Conservation (phyloP, 2,797 vertebrate species). For the Apogon talboti region DNA sequence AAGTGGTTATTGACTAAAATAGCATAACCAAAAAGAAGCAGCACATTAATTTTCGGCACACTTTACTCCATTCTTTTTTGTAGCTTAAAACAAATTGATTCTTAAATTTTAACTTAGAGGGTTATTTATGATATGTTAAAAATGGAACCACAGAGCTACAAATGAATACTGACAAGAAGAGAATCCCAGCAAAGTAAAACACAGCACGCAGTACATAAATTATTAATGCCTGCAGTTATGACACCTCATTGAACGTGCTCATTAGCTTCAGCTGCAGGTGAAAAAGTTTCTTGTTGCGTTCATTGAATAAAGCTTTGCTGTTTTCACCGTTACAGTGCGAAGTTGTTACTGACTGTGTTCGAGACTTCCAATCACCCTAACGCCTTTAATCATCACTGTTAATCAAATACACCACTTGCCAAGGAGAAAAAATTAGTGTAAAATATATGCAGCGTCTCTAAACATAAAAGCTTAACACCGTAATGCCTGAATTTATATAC, state of each 20-base stretch:
- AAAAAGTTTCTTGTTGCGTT: constrained; percentile 13
- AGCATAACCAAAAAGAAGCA: neutral
- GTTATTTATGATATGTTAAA: constrained; percentile 15
- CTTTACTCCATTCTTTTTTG: neutral
- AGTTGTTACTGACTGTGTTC: too few species aligned
- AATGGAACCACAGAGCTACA: constrained; percentile 19
- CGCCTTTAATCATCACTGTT: neutral
- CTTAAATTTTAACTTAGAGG: constrained; percentile 2
- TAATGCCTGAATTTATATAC: too few species aligned
- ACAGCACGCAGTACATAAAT: constrained; percentile 13
- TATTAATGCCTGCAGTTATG: too few species aligned
- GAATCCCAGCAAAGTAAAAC: constrained; percentile 16
- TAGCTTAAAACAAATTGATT: constrained; percentile 6
- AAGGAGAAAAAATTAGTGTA: neutral
- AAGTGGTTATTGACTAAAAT: neutral
- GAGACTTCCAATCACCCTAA: neutral
- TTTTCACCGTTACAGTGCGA: neutral
- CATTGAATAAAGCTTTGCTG: neutral
- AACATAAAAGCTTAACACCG: too few species aligned
- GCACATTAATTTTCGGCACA: neutral
- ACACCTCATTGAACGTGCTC: constrained; percentile 7
- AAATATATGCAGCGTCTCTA: too few species aligned
- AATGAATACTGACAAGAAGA: constrained; percentile 25
- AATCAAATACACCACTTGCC: neutral
- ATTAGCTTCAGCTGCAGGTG: constrained; percentile 22